Evolutionary conservation across 2,797 vertebrate species (phyloP).

Genomic region (Scleropages formosus): DNA sequence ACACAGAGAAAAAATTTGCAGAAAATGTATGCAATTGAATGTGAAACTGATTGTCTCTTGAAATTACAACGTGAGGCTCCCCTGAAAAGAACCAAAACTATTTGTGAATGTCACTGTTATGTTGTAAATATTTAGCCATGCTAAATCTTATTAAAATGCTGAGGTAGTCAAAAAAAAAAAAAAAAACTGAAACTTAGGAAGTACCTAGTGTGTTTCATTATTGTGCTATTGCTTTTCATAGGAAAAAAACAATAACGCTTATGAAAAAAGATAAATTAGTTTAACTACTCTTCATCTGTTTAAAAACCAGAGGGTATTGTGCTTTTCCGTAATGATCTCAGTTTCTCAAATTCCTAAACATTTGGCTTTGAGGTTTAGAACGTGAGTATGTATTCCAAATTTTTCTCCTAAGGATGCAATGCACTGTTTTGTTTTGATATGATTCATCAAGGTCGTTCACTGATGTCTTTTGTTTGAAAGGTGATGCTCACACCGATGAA

Average conservation of each 20-base stretch:
- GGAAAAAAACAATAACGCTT: background rate
- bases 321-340: background rate
- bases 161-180: too few relatives aligned
- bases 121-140: background rate
- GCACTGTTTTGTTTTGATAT: background rate
- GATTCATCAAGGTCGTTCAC: background rate
- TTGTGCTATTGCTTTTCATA: background rate
- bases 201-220: background rate
- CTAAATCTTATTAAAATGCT: conserved; percentile 11
- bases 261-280: background rate
- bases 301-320: conserved; percentile 2
- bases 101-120: too few relatives aligned
- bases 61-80: too few relatives aligned
- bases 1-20: too few relatives aligned
- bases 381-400: conserved; percentile 13
- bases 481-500: background rate
- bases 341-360: background rate
- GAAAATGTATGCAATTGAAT: too few relatives aligned
- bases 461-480: conserved; percentile 22
- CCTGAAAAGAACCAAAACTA: too few relatives aligned
- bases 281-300: background rate
- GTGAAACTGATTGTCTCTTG: too few relatives aligned
- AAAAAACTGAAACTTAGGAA: too few relatives aligned
- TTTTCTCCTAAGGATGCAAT: background rate
- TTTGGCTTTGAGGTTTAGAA: background rate